phyloP scores from a whole-genome alignment of 2,888 invertebrate genomes.

The Temnothorax ravouxi region DNA sequence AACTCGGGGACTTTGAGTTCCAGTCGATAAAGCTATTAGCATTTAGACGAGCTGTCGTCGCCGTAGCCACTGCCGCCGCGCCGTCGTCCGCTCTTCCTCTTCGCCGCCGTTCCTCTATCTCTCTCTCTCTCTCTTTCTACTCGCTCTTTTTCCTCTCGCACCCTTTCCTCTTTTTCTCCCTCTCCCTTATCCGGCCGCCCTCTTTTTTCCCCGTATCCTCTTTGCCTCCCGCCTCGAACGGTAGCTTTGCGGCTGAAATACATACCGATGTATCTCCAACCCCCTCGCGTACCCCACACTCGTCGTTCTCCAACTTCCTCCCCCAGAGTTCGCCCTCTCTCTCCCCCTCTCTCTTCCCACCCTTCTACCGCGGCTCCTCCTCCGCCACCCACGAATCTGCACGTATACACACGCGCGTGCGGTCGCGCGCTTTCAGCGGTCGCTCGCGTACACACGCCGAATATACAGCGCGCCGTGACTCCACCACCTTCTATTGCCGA shows the following conservation, averaged over 20 bases:
- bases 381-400: constrained; percentile 45
- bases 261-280: constrained; percentile 83
- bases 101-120: constrained; percentile 15
- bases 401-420: constrained; percentile 25
- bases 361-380: constrained; percentile 38
- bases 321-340: background rate
- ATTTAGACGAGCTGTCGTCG: constrained; percentile 86
- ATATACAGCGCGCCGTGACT: constrained; percentile 63
- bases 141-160: constrained; percentile 58
- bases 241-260: constrained; percentile 82
- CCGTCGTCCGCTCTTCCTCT: constrained; percentile 33
- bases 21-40: constrained; percentile 86
- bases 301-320: constrained; percentile 48
- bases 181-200: constrained; percentile 44
- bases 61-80: constrained; percentile 51
- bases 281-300: constrained; percentile 55
- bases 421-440: constrained; percentile 36
- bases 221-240: constrained; percentile 64
- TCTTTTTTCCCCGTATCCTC: constrained; percentile 67
- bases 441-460: constrained; percentile 43
- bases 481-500: constrained; percentile 74
- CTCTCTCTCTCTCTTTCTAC: constrained; percentile 9
- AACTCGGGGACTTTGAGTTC: constrained; percentile 82
- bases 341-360: background rate
- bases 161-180: constrained; percentile 58